These are phyloP conservation scores for Scaptomyza caliginosa DNA, from an alignment of 2,888 invertebrate genomes.

Conservation along the genomic window DNA sequence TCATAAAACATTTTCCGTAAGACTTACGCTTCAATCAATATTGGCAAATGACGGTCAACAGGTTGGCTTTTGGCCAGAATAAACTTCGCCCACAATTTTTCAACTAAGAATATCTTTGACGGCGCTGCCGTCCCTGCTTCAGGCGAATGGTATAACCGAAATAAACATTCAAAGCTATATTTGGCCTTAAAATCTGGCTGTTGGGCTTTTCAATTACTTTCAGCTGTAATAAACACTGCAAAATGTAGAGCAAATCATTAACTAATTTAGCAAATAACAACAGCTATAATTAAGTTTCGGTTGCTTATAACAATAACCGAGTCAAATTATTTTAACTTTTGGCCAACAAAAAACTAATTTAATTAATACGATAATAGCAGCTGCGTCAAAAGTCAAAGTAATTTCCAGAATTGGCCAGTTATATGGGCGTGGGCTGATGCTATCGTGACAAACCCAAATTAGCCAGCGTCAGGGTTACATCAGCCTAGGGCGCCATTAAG, in stretches of 20 bases:
- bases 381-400: conserved; percentile 40
- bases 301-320: conserved; percentile 4
- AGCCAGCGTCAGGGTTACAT: conserved; percentile 67
- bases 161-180: not conserved
- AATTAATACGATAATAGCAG: conserved; percentile 63
- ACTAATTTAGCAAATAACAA: not conserved
- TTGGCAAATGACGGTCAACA: conserved; percentile 35
- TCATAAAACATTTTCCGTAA: conserved; percentile 45
- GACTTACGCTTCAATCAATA: conserved; percentile 41
- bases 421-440: conserved; percentile 49
- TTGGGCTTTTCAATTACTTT: not conserved
- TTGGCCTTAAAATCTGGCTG: not conserved
- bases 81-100: not conserved
- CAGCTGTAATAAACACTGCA: too few relatives aligned
- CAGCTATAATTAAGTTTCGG: conserved; percentile 10
- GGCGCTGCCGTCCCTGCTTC: not conserved
- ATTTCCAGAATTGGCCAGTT: conserved; percentile 8
- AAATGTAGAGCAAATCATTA: not conserved
- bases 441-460: conserved; percentile 76
- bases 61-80: conserved; percentile 19
- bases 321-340: conserved; percentile 34
- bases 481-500: conserved; percentile 35
- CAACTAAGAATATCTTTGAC: not conserved
- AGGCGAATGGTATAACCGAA: not conserved
- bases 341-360: conserved; percentile 53